phyloP scores from a whole-genome alignment of 2,797 vertebrate species.

The Platalea minor region DNA sequence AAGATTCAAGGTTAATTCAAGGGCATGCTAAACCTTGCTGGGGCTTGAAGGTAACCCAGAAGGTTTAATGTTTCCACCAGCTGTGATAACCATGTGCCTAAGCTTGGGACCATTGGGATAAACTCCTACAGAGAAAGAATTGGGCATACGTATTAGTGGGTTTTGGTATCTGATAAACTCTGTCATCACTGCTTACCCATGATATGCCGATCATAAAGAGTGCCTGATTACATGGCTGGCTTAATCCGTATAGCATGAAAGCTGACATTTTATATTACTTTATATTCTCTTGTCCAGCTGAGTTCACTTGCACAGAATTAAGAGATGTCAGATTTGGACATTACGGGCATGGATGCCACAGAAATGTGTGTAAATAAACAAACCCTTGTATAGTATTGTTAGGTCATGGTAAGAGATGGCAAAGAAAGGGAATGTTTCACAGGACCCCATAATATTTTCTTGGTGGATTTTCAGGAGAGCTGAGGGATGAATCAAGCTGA shows the following conservation, averaged over 20 bases:
- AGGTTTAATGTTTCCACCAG: not conserved
- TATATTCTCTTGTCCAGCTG: slow-evolving; percentile 7
- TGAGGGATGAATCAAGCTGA: not conserved
- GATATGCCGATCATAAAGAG: not conserved
- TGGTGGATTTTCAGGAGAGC: not conserved
- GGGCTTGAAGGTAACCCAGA: not conserved
- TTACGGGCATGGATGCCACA: not conserved
- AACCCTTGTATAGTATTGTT: not conserved
- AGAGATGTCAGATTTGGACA: not conserved
- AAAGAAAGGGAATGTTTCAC: not conserved
- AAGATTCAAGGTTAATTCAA: slow-evolving; percentile 8
- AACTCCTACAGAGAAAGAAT: not conserved
- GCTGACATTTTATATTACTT: slow-evolving; percentile 21
- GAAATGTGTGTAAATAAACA: not conserved
- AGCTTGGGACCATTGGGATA: not conserved
- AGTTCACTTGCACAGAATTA: slow-evolving; percentile 41
- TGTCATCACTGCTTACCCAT: slow-evolving; percentile 2
- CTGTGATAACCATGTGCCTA: not conserved
- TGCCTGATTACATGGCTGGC: slow-evolving; percentile 1
- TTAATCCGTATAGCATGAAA: not conserved
- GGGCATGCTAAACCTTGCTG: not conserved
- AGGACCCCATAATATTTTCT: not conserved
- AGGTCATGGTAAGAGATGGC: not conserved
- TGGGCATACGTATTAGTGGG: not conserved
- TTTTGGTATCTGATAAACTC: slow-evolving; percentile 24